These are phyloP conservation scores for Laupala kohalensis DNA, from an alignment of 1,140 invertebrate genomes.

Conservation along the genomic window DNA sequence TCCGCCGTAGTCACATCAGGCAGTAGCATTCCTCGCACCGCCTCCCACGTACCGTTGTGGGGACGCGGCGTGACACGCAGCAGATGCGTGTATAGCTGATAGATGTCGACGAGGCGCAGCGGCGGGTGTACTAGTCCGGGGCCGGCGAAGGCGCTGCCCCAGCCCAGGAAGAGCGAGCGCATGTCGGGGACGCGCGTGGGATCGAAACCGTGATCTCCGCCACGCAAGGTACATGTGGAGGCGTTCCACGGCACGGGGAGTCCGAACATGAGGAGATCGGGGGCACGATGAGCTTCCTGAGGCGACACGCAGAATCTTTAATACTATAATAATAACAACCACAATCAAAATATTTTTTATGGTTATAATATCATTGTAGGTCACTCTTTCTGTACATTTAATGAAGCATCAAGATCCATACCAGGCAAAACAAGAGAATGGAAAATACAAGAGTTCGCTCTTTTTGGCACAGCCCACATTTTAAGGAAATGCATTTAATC, in stretches of 20 bases:
- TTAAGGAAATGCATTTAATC: too few relatives aligned
- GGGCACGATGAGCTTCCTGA: background rate
- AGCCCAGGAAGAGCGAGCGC: background rate
- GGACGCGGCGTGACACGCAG: conserved; percentile 15
- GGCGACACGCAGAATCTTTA: background rate
- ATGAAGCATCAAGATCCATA: too few relatives aligned
- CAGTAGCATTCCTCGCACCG: conserved; percentile 8
- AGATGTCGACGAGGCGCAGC: conserved; percentile 5
- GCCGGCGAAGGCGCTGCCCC: background rate
- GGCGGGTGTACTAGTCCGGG: conserved; percentile 8
- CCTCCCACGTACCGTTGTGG: conserved; percentile 14
- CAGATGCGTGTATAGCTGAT: background rate
- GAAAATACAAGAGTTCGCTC: too few relatives aligned
- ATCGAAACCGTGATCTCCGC: background rate
- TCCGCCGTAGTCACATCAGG: too few relatives aligned
- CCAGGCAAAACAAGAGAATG: too few relatives aligned
- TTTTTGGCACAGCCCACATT: too few relatives aligned
- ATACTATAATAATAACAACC: background rate
- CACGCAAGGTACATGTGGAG: too few relatives aligned
- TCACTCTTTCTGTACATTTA: too few relatives aligned
- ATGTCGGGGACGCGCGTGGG: background rate
- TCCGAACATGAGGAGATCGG: too few relatives aligned
- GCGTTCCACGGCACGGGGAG: too few relatives aligned
- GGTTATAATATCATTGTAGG: too few relatives aligned
- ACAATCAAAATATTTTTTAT: background rate